Evolutionary conservation across 92 coral and sea anemone species (phyloP).

Genomic region (Galaxea fascicularis): DNA sequence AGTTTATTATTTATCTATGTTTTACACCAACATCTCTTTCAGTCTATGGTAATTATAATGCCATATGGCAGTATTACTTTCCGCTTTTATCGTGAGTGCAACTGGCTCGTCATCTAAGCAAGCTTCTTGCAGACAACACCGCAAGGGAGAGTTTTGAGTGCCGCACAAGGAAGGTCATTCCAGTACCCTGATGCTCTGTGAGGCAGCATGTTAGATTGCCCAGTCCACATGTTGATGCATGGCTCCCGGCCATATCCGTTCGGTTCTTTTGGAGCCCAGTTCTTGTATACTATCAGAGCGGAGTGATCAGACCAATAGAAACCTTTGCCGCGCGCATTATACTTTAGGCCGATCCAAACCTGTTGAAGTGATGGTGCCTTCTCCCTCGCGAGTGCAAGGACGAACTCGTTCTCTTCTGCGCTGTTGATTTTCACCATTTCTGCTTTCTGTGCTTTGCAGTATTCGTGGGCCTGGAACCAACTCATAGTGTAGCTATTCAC

Average conservation of each 20-base stretch:
- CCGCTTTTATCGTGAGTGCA: background rate
- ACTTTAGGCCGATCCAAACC: slow-evolving; percentile 12
- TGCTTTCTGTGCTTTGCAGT: background rate
- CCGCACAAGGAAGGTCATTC: background rate
- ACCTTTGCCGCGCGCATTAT: background rate
- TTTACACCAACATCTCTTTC: too few species aligned
- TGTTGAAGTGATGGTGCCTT: background rate
- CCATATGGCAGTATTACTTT: too few species aligned
- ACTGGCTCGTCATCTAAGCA: background rate
- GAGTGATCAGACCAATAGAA: background rate
- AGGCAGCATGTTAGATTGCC: background rate
- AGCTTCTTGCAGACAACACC: slow-evolving; percentile 18
- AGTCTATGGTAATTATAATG: too few species aligned
- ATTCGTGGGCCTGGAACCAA: background rate
- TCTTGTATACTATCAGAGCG: background rate
- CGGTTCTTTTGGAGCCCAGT: slow-evolving; percentile 23
- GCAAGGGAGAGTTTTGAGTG: background rate
- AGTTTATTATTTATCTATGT: too few species aligned
- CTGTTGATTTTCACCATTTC: slow-evolving; percentile 17
- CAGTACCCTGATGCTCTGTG: background rate
- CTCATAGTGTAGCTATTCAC: background rate
- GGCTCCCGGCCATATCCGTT: slow-evolving; percentile 3
- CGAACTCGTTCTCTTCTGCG: slow-evolving; percentile 3
- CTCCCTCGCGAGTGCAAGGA: background rate
- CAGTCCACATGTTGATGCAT: slow-evolving; percentile 5